Evolutionary conservation across 2,888 invertebrate species (phyloP), one percentile per base, ranked within the genome.

Genomic region (Leptopilina drosophilae): DNA sequence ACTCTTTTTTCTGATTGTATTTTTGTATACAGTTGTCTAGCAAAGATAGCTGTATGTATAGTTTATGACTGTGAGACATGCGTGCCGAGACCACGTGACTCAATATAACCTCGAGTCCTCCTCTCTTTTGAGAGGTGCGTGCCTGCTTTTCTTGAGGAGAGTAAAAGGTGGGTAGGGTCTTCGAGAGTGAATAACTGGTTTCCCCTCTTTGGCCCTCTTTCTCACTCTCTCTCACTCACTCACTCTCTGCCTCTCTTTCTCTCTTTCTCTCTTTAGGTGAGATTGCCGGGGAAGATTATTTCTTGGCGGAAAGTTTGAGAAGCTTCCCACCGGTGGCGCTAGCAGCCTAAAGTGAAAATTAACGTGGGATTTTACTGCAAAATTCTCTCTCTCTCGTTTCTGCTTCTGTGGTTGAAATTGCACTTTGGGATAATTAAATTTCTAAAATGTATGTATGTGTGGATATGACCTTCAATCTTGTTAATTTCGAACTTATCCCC

Each of bases 51-150:
- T 76, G 33, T 64, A 33, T 33, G 5, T 33, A 12, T 20, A 33
- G 65, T 64, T 1, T 42, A 15, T 67, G 26, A 42, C 33, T 14
- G 76, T 64, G 26, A 65, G 77, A 77, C 80, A 78, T 80, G 80
- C 77, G 79, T 73, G 64, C 42, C 62, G 11, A 4, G 65, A 79
- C 79, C 80, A 82, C 80, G 80, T 80, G 82, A 82, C 76, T 46
- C 62, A 20, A 62, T 56, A 53, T 79, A 79, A 79, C 78, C 79
- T 77, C 79, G 67, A 49, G 26, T 67, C 12, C 49, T 65, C 11
- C 20, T 12, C 20, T 26, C 9, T 64, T 64, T 8, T 9, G 33
- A 33, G 33, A 42, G 42, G 15, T 49, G 67, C 67, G 49, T 67
- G 67, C 9, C 49, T 33, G 33, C 33, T 67, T 49, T 67, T 46